Evolutionary conservation across 2,888 invertebrate genomes (phyloP), one percentile per base, ranked within the genome.

Genomic region (Lycophotia porphyrea): DNA sequence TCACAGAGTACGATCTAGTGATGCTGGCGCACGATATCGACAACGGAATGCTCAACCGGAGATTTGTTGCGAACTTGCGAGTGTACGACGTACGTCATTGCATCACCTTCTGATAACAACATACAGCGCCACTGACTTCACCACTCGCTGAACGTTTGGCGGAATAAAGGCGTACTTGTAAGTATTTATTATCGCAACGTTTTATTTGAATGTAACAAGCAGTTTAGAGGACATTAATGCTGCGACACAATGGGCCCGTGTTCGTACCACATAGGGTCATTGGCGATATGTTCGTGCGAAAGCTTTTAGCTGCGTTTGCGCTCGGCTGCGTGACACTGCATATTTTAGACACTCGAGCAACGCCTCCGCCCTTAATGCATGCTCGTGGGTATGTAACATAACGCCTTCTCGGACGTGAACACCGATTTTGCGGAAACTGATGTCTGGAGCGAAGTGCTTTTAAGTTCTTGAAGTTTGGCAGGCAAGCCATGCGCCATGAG

Each of bases 311-410:
- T 80, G 60, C 78, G 66, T 77, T 71, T 73, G 80, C 63, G 75
- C 34, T 27, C 70, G 71, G 76, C 75, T 66, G 84, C 90, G 87
- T 90, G 90, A 83, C 84, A 64, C 2, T 78, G 90, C 89, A 90
- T 90, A 90, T 85, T 85, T 84, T 84, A 87, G 78, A 76, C 73
- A 78, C 78, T 80, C 78, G 65, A 85, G 81, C 71, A 80, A 76
- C 85, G 82, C 84, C 86, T 82, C 78, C 79, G 84, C 88, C 83
- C 86, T 84, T 84, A 86, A 73, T 84, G 80, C 83, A 76, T 68
- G 65, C 63, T 79, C 21, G 66, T 67, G 44, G 58, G 77, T 66
- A 78, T 73, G 71, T 83, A 72, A 78, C 68, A 74, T 74, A 84
- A 84, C 84, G 78, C 84, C 87, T 82, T 71, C 47, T 76, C 66